phyloP scores from a whole-genome alignment of 2,113 vertebrate genomes.

The Phycodurus eques region DNA sequence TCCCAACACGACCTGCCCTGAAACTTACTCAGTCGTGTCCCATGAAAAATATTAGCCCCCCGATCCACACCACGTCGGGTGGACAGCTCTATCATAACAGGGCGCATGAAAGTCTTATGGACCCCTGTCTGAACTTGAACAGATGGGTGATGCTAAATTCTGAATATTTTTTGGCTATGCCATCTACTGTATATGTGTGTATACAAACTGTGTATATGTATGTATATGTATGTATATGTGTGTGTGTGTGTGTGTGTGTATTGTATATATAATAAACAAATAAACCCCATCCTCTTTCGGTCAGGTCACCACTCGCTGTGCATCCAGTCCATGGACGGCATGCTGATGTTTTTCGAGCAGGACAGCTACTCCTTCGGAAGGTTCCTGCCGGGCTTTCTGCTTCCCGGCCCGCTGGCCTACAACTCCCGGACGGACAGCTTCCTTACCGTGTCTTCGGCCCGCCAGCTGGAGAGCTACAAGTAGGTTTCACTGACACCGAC shows the following conservation, averaged over 20 bases:
- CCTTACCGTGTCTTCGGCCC: slow-evolving; percentile 88
- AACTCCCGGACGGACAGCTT: slow-evolving; percentile 89
- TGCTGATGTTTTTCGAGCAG: slow-evolving; percentile 98
- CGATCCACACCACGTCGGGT: neutral
- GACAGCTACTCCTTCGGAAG: slow-evolving; percentile 93
- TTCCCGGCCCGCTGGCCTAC: slow-evolving; percentile 90
- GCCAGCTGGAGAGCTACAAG: slow-evolving; percentile 94
- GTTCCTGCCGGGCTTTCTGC: slow-evolving; percentile 89
- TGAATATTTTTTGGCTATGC: too few species aligned
- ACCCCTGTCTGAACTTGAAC: too few species aligned
- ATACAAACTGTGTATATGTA: too few species aligned
- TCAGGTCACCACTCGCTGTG: slow-evolving; percentile 93
- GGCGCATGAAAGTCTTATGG: too few species aligned
- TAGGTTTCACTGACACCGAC: slow-evolving; percentile 40
- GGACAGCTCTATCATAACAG: too few species aligned
- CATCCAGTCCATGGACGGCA: slow-evolving; percentile 96
- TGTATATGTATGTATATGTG: too few species aligned
- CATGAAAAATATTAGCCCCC: neutral
- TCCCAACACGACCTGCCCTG: too few species aligned
- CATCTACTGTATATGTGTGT: too few species aligned
- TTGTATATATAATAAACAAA: too few species aligned
- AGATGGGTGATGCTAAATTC: too few species aligned
- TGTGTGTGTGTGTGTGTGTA: too few species aligned
- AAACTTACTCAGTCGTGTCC: too few species aligned
- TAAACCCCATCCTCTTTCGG: slow-evolving; percentile 5